phyloP scores from a whole-genome alignment of 2,797 vertebrate genomes.

The Oreochromis grahami region DNA sequence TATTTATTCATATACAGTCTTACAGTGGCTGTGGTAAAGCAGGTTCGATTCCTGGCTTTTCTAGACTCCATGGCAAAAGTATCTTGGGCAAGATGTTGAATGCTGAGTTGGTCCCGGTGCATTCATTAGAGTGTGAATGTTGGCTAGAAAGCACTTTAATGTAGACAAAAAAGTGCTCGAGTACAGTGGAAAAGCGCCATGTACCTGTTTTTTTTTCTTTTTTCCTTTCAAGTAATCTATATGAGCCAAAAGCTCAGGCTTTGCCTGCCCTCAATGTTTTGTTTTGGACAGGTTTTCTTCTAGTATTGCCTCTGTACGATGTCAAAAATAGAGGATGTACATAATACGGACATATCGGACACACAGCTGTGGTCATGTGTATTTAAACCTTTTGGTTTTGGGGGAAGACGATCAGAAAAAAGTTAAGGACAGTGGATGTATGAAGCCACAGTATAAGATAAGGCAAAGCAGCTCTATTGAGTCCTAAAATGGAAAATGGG shows the following conservation, averaged over 20 bases:
- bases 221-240: not conserved
- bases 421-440: not conserved
- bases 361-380: not conserved
- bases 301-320: fast-evolving
- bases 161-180: not conserved
- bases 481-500: not conserved
- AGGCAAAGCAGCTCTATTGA: not conserved
- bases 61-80: not conserved
- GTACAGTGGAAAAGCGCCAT: not conserved
- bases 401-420: not conserved
- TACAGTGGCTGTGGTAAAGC: not conserved
- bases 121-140: not conserved
- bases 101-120: fast-evolving
- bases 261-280: not conserved
- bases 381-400: not conserved
- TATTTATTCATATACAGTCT: not conserved
- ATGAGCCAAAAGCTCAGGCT: not conserved
- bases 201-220: not conserved
- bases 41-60: not conserved
- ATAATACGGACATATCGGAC: not conserved
- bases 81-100: not conserved
- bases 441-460: not conserved
- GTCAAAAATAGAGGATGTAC: not conserved
- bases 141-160: not conserved
- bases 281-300: not conserved